Conservation (phyloP, 2,888 invertebrate species). For the Orthosia gracilis region DNA sequence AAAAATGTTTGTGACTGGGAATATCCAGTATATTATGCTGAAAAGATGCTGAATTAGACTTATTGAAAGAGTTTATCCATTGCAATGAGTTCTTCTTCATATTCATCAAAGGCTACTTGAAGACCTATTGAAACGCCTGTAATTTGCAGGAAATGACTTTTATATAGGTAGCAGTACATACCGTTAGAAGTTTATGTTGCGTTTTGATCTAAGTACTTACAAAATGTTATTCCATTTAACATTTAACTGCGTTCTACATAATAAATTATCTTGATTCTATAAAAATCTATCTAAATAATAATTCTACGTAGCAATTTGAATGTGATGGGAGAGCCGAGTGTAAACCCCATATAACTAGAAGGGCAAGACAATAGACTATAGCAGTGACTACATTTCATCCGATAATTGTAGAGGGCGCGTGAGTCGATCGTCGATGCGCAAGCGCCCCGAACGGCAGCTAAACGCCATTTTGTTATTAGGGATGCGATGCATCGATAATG, state of each 20-base stretch:
- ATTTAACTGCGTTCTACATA: constrained; percentile 14
- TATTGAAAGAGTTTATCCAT: background rate
- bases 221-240: constrained; percentile 6
- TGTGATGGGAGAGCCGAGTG: constrained; percentile 65
- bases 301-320: constrained; percentile 66
- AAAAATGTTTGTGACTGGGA: background rate
- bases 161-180: background rate
- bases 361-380: constrained; percentile 79
- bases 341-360: constrained; percentile 71
- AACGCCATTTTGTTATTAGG: constrained; percentile 81
- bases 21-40: background rate
- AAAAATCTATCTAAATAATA: constrained; percentile 64
- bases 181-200: background rate
- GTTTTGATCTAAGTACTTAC: background rate
- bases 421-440: constrained; percentile 76
- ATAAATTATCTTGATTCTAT: constrained; percentile 50
- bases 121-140: background rate
- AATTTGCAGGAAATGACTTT: background rate
- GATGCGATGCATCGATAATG: constrained; percentile 69
- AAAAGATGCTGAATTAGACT: background rate
- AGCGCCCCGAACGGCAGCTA: constrained; percentile 81
- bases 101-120: background rate
- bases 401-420: constrained; percentile 82
- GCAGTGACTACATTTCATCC: constrained; percentile 82
- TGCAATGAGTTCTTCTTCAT: background rate